These are phyloP conservation scores for Amphipoea oculea DNA, from an alignment of 2,888 invertebrate species.

Conservation along the genomic window DNA sequence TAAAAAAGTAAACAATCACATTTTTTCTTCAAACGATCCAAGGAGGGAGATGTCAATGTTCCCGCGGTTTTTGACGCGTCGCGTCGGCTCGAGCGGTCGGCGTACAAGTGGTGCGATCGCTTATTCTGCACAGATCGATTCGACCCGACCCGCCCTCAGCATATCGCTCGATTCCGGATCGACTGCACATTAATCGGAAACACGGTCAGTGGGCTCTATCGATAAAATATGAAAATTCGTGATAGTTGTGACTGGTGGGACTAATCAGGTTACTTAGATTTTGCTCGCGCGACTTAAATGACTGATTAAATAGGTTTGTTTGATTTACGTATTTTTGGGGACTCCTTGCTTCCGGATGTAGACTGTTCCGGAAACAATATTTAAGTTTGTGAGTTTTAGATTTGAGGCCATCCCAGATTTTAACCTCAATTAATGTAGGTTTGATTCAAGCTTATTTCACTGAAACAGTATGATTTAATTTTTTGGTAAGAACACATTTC, in stretches of 20 bases:
- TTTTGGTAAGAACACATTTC: neutral
- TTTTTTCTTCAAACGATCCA: constrained; percentile 61
- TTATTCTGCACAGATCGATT: constrained; percentile 65
- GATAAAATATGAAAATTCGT: constrained; percentile 67
- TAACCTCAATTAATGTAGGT: no score
- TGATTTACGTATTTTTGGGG: constrained; percentile 40
- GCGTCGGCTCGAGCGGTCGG: constrained; percentile 64
- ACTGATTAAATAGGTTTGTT: constrained; percentile 12
- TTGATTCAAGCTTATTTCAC: neutral
- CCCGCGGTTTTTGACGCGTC: constrained; percentile 67
- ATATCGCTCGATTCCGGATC: constrained; percentile 68
- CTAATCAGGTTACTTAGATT: constrained; percentile 64
- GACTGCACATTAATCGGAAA: constrained; percentile 61
- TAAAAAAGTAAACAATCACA: constrained; percentile 66
- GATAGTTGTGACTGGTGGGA: constrained; percentile 54
- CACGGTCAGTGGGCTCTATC: constrained; percentile 66
- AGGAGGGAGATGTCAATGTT: constrained; percentile 53
- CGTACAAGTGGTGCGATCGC: constrained; percentile 65
- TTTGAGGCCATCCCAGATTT: neutral
- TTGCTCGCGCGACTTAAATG: constrained; percentile 27
- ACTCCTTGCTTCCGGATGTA: constrained; percentile 24
- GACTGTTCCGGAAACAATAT: neutral
- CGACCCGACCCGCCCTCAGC: constrained; percentile 68
- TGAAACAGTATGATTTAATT: neutral
- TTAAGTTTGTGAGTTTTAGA: neutral